These are phyloP conservation scores for Oxycera nigricornis DNA, from an alignment of 2,888 invertebrate species.

Conservation along the genomic window DNA sequence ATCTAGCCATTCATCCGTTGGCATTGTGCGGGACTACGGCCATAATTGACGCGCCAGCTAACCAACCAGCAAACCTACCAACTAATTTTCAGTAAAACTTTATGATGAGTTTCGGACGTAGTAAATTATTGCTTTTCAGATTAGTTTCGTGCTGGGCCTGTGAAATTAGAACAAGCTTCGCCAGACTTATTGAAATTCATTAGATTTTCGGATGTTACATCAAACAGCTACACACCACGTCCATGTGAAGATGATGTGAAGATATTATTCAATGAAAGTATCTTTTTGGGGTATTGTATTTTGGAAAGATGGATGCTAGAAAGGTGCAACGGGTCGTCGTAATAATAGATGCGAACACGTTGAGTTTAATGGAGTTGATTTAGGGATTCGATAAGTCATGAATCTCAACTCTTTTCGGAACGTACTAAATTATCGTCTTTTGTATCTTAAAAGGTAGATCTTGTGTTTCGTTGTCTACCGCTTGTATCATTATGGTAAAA, in stretches of 20 bases:
- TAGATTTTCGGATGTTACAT: background rate
- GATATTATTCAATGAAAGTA: background rate
- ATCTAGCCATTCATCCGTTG: background rate
- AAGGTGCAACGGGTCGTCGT: no score
- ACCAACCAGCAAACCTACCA: background rate
- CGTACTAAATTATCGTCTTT: no score
- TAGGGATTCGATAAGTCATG: no score
- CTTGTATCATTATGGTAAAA: no score
- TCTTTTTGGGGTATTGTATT: background rate
- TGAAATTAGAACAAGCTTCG: background rate
- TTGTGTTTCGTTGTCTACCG: no score
- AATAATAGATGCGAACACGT: no score
- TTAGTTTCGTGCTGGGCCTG: slow-evolving; percentile 3
- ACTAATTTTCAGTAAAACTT: background rate
- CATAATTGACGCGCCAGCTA: background rate
- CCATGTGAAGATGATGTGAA: background rate
- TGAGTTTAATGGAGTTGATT: no score
- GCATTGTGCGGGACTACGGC: background rate
- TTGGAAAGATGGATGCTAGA: no score
- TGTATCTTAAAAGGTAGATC: no score
- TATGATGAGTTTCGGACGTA: slow-evolving; percentile 2
- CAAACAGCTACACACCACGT: background rate
- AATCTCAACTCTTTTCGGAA: no score
- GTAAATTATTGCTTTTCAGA: slow-evolving; percentile 3
- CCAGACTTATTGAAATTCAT: background rate